Percentiles rank a stretch among this genome's conserved stretches.
These are phyloP conservation scores for Melanotaenia trifasciata DNA, from an alignment of 2,797 vertebrate species.

Conservation along the genomic window DNA sequence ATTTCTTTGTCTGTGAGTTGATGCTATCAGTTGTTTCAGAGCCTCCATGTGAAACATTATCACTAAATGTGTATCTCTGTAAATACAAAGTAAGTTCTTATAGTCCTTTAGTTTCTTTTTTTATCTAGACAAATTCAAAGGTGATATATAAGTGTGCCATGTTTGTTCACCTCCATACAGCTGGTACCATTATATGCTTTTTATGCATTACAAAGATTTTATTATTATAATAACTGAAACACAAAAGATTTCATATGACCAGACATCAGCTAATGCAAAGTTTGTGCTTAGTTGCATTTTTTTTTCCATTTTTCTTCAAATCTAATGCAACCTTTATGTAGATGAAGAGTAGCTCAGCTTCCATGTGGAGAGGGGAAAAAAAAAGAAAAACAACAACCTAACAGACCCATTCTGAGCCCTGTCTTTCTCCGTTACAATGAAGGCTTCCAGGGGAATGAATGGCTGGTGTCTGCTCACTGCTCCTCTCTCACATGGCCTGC, in stretches of 20 bases:
- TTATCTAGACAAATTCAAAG: not conserved
- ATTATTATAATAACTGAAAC: conserved; percentile 1
- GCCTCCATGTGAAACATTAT: no score
- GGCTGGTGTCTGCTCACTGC: conserved; percentile 67
- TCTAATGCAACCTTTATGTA: conserved; percentile 39
- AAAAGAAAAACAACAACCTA: conserved; percentile 13
- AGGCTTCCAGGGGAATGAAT: conserved; percentile 77
- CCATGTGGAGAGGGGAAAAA: conserved; percentile 60
- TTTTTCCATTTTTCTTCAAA: conserved; percentile 21
- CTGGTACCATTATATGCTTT: not conserved
- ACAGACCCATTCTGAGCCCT: conserved; percentile 37
- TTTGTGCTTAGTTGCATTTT: conserved; percentile 46
- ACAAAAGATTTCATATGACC: conserved; percentile 12
- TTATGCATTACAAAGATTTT: not conserved
- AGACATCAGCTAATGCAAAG: conserved; percentile 13
- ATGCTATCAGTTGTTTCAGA: no score
- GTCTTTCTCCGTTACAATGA: conserved; percentile 61
- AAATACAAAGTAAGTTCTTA: not conserved
- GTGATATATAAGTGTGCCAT: not conserved
- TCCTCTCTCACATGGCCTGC: conserved; percentile 69
- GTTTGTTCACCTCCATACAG: not conserved
- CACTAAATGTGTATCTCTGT: no score
- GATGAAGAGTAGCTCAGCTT: conserved; percentile 35
- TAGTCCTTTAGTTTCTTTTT: not conserved
- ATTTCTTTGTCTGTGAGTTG: no score